Evolutionary conservation across 2,113 vertebrate species (phyloP).

Genomic region (Callithrix jacchus): DNA sequence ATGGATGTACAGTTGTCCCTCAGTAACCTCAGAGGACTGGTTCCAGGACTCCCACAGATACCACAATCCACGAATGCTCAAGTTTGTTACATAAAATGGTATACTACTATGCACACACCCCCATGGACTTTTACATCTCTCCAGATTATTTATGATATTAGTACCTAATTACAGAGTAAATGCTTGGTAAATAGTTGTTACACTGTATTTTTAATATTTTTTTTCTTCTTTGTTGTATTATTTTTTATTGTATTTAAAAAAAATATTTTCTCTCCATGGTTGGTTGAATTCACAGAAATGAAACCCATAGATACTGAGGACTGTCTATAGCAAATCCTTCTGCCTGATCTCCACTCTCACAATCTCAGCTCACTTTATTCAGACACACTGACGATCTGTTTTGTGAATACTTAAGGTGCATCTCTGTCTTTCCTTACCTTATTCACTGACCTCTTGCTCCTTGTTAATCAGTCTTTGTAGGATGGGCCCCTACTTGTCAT

Average conservation of each 20-base stretch:
- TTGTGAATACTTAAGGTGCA: background rate
- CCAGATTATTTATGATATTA: background rate
- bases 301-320: background rate
- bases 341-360: fast-evolving
- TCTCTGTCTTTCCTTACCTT: background rate
- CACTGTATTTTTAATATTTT: background rate
- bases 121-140: background rate
- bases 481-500: background rate
- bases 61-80: background rate
- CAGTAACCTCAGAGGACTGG: background rate
- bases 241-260: background rate
- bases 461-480: background rate
- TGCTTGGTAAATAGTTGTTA: background rate
- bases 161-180: background rate
- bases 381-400: background rate
- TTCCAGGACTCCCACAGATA: background rate
- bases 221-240: background rate
- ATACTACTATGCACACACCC: background rate
- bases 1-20: background rate
- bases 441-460: too few species aligned
- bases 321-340: fast-evolving
- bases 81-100: background rate
- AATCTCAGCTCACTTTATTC: too few species aligned
- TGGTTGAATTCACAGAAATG: background rate
- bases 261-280: background rate